phyloP scores from a whole-genome alignment of 2,113 vertebrate genomes.

The Seriola quinqueradiata region DNA sequence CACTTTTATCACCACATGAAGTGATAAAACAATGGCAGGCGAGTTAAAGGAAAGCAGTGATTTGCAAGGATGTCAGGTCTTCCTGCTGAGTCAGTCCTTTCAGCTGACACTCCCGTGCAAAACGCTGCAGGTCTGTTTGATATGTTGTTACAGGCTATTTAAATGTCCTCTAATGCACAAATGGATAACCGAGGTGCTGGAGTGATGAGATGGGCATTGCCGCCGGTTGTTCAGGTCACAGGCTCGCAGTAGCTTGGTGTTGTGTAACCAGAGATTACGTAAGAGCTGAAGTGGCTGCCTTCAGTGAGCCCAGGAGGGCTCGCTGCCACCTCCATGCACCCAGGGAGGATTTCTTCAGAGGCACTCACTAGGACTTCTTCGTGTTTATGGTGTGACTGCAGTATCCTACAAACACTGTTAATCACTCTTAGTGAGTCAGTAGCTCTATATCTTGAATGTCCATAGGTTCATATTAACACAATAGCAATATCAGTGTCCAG shows the following conservation, averaged over 20 bases:
- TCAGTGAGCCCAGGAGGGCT: slow-evolving; percentile 38
- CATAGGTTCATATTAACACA: not conserved
- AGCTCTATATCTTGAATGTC: not conserved
- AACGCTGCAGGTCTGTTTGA: not conserved
- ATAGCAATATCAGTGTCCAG: too few relatives aligned
- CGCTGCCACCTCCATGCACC: slow-evolving; percentile 43
- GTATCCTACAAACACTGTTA: not conserved
- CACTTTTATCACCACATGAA: slow-evolving; percentile 6
- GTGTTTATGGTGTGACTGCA: not conserved
- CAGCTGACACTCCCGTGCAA: not conserved
- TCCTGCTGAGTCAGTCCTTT: slow-evolving; percentile 46
- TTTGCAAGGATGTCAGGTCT: slow-evolving; percentile 23
- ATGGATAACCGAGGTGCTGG: slow-evolving; percentile 9
- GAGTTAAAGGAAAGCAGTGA: not conserved
- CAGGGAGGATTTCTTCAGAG: slow-evolving; percentile 24
- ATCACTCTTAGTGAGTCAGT: not conserved
- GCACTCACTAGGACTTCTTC: not conserved
- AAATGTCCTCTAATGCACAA: slow-evolving; percentile 24
- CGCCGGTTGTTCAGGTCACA: slow-evolving; percentile 50
- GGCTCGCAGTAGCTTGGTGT: slow-evolving; percentile 44
- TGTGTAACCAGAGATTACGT: slow-evolving; percentile 75
- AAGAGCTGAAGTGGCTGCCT: slow-evolving; percentile 53
- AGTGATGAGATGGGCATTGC: slow-evolving; percentile 44
- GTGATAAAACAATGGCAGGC: slow-evolving; percentile 36
- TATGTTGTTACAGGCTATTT: slow-evolving; percentile 14